Base-by-base conservation (phyloP, 2,888 invertebrate species). In the Lampropteryx suffumata region DNA sequence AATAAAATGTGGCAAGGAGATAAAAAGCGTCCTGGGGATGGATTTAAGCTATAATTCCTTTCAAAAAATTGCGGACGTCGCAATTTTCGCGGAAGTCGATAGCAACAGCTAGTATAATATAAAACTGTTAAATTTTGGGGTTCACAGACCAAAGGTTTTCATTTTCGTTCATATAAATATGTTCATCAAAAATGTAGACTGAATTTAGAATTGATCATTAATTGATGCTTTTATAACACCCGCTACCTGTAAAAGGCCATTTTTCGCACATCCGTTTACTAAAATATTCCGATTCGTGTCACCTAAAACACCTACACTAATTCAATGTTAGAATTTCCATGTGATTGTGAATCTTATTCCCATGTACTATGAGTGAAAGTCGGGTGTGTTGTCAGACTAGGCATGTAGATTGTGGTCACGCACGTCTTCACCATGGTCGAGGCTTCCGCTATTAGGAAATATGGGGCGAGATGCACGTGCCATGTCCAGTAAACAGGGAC, bases 381-480 rank as follows among this genome's bases (percentile, higher is more conserved):
- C 10, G 46, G 48, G 30, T 47, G 26, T 37, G 26, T 26, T 41
- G 40, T 35, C 27, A n/a, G 26, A 10, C 2, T 24, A n/a, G 12
- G 26, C 27, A 28, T 33, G 34, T 34, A 36, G 29, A 30, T 27
- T 32, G 41, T 59, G 52, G 57, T 51, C 45, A 57, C 57, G 50
- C 48, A 50, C 47, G 55, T 54, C 42, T 57, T 46, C 50, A 44
- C 64, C 65, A 63, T 57, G 63, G 56, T 52, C 53, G 55, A 50
- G 54, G 66, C 66, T 79, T 82, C 82, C 81, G 74, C 66, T 61
- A 63, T 74, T 69, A 67, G 51, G 62, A 64, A 73, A 77, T 76
- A 71, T 80, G 62, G 71, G 67, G 45, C 73, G 65, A 61, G 54
- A 65, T 64, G 65, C 69, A 64, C 65, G 64, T 55, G 58, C 48